These are phyloP conservation scores for Hemiprocne comata DNA, from an alignment of 2,113 vertebrate species.

Conservation along the genomic window DNA sequence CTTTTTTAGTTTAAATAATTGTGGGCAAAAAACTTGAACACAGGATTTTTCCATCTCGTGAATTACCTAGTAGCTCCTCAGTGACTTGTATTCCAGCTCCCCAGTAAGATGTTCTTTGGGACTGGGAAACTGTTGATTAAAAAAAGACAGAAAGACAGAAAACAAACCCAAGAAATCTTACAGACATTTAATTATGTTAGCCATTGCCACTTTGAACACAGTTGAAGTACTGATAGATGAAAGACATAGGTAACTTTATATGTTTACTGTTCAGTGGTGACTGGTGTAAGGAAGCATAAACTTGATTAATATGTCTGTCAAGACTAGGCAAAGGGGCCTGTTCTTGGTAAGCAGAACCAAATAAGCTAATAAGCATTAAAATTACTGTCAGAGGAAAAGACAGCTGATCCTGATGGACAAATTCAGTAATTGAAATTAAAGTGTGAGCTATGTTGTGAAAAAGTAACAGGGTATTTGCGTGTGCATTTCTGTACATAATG, in stretches of 20 bases:
- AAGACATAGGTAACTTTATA: background rate
- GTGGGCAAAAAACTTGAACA: background rate
- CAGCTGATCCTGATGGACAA: background rate
- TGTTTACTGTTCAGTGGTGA: background rate
- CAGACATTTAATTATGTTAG: background rate
- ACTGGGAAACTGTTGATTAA: background rate
- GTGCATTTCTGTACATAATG: background rate
- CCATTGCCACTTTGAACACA: background rate
- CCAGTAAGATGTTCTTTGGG: background rate
- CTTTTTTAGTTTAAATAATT: background rate
- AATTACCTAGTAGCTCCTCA: background rate
- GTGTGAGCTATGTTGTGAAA: background rate
- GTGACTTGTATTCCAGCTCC: background rate
- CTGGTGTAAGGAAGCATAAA: background rate
- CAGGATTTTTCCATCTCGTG: background rate
- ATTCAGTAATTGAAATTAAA: background rate
- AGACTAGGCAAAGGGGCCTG: background rate
- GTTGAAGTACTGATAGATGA: background rate
- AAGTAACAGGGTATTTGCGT: background rate
- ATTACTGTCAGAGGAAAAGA: background rate
- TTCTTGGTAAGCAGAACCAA: background rate
- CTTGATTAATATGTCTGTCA: background rate
- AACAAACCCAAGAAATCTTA: background rate
- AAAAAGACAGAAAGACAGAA: background rate
- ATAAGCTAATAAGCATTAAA: background rate